These are phyloP conservation scores for Ia io DNA, from an alignment of 2,113 vertebrate genomes.

Conservation along the genomic window DNA sequence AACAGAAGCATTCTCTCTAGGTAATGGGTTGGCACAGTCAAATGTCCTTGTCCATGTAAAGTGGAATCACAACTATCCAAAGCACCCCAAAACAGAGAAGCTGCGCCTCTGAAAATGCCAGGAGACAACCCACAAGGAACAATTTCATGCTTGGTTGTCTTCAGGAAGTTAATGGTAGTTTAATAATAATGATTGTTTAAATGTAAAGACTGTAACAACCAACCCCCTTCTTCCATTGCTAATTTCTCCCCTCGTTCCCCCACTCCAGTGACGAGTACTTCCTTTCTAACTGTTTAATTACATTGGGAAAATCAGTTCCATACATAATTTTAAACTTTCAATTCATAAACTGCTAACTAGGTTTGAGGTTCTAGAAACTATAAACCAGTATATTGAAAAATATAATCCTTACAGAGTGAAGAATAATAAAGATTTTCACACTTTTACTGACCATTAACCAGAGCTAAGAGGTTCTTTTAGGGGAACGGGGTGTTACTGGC, in stretches of 20 bases:
- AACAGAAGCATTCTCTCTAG: not conserved
- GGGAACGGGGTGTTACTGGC: not conserved
- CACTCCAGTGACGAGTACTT: not conserved
- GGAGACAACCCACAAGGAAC: not conserved
- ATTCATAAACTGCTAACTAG: not conserved
- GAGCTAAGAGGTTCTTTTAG: not conserved
- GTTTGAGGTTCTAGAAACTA: not conserved
- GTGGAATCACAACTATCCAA: not conserved
- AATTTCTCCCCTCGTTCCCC: not conserved
- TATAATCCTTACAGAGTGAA: not conserved
- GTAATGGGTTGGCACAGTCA: no score
- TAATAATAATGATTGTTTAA: not conserved
- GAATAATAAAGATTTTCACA: not conserved
- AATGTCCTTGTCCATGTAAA: not conserved
- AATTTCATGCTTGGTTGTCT: not conserved
- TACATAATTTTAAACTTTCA: not conserved
- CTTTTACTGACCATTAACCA: not conserved
- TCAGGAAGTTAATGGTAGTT: not conserved
- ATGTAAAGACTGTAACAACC: not conserved
- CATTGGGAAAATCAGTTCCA: conserved; percentile 17
- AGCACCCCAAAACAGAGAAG: not conserved
- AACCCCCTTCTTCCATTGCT: not conserved
- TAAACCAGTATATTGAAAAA: not conserved
- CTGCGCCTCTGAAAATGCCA: not conserved
- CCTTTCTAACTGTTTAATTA: not conserved